These are phyloP conservation scores for Haliaeetus leucogaster DNA, from an alignment of 2,113 vertebrate genomes.

Conservation along the genomic window DNA sequence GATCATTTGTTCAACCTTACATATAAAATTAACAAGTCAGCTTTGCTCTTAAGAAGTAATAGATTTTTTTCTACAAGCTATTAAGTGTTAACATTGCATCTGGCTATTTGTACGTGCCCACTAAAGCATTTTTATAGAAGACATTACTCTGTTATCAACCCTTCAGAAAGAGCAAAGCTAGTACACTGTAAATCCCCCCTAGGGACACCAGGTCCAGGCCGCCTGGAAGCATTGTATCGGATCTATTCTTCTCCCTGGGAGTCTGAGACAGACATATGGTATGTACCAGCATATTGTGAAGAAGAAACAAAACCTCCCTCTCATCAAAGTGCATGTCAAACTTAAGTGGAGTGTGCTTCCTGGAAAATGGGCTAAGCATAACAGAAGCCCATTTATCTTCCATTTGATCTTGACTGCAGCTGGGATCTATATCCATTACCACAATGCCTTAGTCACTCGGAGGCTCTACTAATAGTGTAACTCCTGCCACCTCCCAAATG, in stretches of 20 bases:
- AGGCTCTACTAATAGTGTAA: neutral
- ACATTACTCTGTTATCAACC: neutral
- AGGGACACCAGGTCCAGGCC: neutral
- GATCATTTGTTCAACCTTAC: neutral
- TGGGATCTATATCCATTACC: slow-evolving; percentile 40
- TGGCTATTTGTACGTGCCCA: neutral
- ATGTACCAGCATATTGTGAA: neutral
- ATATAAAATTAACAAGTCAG: neutral
- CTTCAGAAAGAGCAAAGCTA: slow-evolving; percentile 6
- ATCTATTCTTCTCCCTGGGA: slow-evolving; percentile 26
- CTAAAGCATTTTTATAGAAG: neutral
- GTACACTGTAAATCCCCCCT: neutral
- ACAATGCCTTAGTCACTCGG: neutral
- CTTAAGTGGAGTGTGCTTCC: slow-evolving; percentile 7
- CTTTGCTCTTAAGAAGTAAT: neutral
- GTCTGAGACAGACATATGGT: slow-evolving; percentile 32
- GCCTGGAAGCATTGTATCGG: neutral
- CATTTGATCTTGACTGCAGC: slow-evolving; percentile 52
- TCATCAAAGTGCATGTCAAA: slow-evolving; percentile 36
- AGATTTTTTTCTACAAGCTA: neutral
- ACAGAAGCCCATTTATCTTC: slow-evolving; percentile 58
- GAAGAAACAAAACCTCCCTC: slow-evolving; percentile 35
- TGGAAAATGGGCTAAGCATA: slow-evolving; percentile 48
- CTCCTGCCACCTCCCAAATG: neutral
- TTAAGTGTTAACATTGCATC: slow-evolving; percentile 16